A percentile compares a stretch with the other conserved stretches of the same genome.
Conservation (phyloP, 2,888 invertebrate species). For the Diploptera punctata region DNA sequence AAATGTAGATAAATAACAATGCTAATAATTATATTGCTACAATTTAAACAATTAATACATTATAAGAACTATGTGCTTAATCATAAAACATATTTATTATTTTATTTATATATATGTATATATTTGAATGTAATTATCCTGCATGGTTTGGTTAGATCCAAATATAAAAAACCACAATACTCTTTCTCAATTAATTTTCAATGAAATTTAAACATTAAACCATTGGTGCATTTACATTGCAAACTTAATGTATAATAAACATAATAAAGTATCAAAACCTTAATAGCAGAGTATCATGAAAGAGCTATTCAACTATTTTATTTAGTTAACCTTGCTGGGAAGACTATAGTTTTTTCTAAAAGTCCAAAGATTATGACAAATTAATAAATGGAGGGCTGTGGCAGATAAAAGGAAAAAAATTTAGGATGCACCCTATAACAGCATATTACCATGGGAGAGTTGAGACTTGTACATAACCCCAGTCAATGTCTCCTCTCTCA, state of each 20-base stretch:
- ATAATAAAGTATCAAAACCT: too few relatives aligned
- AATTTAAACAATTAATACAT: slow-evolving; percentile 40
- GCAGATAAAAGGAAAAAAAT: too few relatives aligned
- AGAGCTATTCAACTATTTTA: too few relatives aligned
- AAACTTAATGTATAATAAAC: neutral
- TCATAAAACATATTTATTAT: slow-evolving; percentile 31
- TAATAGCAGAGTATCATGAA: too few relatives aligned
- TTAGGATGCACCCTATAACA: too few relatives aligned
- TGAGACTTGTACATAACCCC: too few relatives aligned
- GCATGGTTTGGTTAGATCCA: neutral
- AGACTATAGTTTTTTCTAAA: too few relatives aligned
- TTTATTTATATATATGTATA: neutral
- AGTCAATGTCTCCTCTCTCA: too few relatives aligned
- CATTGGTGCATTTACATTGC: slow-evolving; percentile 18
- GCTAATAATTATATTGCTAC: slow-evolving; percentile 39
- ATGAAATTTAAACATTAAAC: neutral
- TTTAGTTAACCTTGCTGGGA: too few relatives aligned
- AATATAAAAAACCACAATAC: slow-evolving; percentile 5
- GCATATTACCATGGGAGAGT: too few relatives aligned
- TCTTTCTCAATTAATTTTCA: neutral
- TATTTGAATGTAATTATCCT: slow-evolving; percentile 15
- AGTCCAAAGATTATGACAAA: too few relatives aligned
- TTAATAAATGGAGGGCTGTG: too few relatives aligned
- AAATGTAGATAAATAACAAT: slow-evolving; percentile 38
- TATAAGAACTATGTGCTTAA: slow-evolving; percentile 36